These are phyloP conservation scores for Parnassius glacialis DNA, from an alignment of 2,888 invertebrate genomes.

Conservation along the genomic window DNA sequence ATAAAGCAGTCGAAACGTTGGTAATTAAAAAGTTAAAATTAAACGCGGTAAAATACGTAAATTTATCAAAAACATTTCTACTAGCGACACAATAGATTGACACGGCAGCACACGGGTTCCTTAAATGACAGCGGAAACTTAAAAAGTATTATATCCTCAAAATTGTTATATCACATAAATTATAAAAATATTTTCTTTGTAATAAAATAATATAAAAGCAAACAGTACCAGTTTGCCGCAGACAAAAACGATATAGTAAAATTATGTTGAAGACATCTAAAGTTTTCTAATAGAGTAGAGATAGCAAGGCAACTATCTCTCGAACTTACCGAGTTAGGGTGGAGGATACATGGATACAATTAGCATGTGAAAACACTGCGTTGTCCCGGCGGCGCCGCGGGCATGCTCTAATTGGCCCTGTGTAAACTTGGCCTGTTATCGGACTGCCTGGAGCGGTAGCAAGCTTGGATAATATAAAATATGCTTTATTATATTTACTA, in stretches of 20 bases:
- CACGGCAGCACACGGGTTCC: too few species aligned
- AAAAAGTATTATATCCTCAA: too few species aligned
- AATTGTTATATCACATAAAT: too few species aligned
- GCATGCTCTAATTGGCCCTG: conserved; percentile 74
- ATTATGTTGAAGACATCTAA: conserved; percentile 10
- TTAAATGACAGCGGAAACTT: too few species aligned
- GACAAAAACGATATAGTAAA: conserved; percentile 21
- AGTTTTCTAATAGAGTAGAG: conserved; percentile 21
- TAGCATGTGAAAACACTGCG: conserved; percentile 63
- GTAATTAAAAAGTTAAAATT: too few species aligned
- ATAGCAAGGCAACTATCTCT: conserved; percentile 14
- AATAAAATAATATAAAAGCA: neutral
- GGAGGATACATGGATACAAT: conserved; percentile 47
- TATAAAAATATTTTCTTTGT: neutral
- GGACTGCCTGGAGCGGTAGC: conserved; percentile 52
- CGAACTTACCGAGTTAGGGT: conserved; percentile 11
- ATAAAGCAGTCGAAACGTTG: too few species aligned
- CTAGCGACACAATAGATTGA: too few species aligned
- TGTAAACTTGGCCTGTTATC: conserved; percentile 77
- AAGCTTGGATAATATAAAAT: conserved; percentile 31
- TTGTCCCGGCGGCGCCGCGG: conserved; percentile 52
- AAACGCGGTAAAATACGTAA: too few species aligned
- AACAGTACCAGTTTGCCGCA: conserved; percentile 5
- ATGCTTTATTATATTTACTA: conserved; percentile 19
- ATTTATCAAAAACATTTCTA: too few species aligned